These are phyloP conservation scores for Drosophila kanapiae DNA, from an alignment of 1,140 invertebrate species.

Conservation along the genomic window DNA sequence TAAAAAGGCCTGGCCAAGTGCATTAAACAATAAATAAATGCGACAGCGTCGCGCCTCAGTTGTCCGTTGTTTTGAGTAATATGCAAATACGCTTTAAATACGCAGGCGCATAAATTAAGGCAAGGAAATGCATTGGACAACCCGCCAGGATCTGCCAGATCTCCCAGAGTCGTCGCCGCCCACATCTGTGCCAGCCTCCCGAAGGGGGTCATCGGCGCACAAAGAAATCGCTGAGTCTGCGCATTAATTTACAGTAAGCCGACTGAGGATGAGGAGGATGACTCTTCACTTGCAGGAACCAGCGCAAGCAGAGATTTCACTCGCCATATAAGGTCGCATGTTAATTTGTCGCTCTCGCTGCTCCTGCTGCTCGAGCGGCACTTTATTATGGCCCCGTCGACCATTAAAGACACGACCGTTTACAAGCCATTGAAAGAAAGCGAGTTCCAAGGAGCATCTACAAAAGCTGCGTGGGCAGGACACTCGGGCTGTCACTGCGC, in stretches of 20 bases:
- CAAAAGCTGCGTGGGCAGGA: slow-evolving; percentile 55
- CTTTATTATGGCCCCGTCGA: slow-evolving; percentile 22
- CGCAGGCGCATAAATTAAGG: slow-evolving; percentile 72
- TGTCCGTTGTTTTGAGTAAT: slow-evolving; percentile 76
- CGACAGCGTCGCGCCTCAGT: slow-evolving; percentile 68
- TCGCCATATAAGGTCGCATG: slow-evolving; percentile 61
- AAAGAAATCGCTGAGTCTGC: slow-evolving; percentile 65
- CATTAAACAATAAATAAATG: slow-evolving; percentile 79
- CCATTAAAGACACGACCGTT: slow-evolving; percentile 60
- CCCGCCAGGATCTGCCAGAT: slow-evolving; percentile 50
- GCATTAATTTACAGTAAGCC: slow-evolving; percentile 77
- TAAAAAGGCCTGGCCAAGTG: slow-evolving; percentile 76
- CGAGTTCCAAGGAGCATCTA: slow-evolving; percentile 53
- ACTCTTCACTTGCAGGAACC: slow-evolving; percentile 52
- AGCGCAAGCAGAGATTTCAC: slow-evolving; percentile 62
- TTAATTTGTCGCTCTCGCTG: slow-evolving; percentile 63
- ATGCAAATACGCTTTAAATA: slow-evolving; percentile 79
- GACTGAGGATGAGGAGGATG: slow-evolving; percentile 57
- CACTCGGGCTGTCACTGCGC: slow-evolving; percentile 16
- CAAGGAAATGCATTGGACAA: slow-evolving; percentile 67
- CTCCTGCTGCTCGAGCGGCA: slow-evolving; percentile 48
- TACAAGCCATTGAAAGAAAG: slow-evolving; percentile 71
- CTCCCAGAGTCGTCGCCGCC: slow-evolving; percentile 20
- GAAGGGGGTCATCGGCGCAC: slow-evolving; percentile 62
- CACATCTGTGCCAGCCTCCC: slow-evolving; percentile 28